Evolutionary conservation across 2,888 invertebrate species (phyloP), one percentile per base, ranked within the genome.

Genomic region (Hetaerina titia): DNA sequence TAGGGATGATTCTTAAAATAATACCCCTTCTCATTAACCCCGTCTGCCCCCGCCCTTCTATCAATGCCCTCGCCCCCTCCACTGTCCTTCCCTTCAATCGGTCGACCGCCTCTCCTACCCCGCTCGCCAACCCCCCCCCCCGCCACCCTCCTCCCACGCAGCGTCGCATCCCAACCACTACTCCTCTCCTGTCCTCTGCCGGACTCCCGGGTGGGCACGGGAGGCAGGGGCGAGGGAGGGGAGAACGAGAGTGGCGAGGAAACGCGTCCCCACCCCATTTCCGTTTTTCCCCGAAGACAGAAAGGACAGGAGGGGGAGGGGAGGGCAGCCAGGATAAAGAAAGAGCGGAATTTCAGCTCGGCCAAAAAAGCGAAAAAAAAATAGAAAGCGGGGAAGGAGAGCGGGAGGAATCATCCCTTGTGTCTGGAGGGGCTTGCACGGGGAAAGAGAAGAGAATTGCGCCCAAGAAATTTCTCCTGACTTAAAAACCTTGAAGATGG

Each of bases 391-490:
- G 31, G 1, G 81, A 15, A 60, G 11, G 31, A 31, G 81, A 15
- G 31, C 6, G 13, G 81, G 5, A 81, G 81, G 81, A 31, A 81
- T 81, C 81, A 81, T 81, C 81, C 81, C 81, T 31, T 31, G 31
- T 11, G 31, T 31, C 31, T 19, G 11, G 81, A 81, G 81, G 31
- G 81, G 81, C 11, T 25, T 31, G 31, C 9, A 31, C 9, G 69
- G 69, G 22, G 15, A 81, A 31, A 81, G 25, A 25, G 74, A 25
- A 74, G n/a, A 74, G 64, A 22, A 89, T 58, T 58, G 57, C 89
- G 56, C 69, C 69, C 69, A 15, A 64, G 92, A 92, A 64, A 92
- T 69, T 92, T 92, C 92, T 22, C n/a, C 92, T 22, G 92, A 92
- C 69, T 92, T 69, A 92, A 63, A 74, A 64, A 69, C 90, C 45